Conservation (phyloP, 2,797 vertebrate species). For the Eulemur albifrons region DNA sequence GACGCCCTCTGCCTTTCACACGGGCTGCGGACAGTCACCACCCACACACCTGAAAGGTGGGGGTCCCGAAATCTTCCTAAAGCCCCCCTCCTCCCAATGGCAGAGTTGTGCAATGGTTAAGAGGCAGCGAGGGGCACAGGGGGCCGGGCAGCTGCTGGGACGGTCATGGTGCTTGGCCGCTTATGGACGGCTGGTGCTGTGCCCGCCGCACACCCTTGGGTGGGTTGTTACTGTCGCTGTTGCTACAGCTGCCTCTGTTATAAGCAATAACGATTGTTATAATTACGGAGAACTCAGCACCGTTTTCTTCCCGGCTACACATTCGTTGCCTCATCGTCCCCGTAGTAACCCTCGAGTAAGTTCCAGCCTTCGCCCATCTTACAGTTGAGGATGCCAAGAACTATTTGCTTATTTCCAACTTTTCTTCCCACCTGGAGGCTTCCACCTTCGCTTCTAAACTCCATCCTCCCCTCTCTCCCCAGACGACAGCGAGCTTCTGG, state of each 20-base stretch:
- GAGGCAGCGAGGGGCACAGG: fast-evolving
- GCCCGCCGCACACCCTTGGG: too few relatives aligned
- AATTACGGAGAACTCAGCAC: background rate
- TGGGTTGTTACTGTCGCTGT: too few relatives aligned
- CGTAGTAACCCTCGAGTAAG: background rate
- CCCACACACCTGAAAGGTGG: background rate
- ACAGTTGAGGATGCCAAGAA: background rate
- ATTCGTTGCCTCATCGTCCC: background rate
- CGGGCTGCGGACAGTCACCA: background rate
- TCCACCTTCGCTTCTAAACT: background rate
- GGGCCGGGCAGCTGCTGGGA: too few relatives aligned
- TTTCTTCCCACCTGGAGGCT: background rate
- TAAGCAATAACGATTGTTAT: fast-evolving
- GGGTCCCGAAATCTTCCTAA: background rate
- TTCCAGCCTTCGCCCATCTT: background rate
- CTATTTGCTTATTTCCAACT: background rate
- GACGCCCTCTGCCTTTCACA: background rate
- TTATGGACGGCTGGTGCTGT: too few relatives aligned
- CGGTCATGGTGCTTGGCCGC: too few relatives aligned
- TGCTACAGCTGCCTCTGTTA: background rate
- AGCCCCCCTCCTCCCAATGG: background rate
- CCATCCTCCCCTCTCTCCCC: fast-evolving
- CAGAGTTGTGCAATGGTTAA: fast-evolving
- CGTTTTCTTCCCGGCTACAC: background rate
- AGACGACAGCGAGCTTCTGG: background rate